Evolutionary conservation across 2,797 vertebrate species (phyloP).

Genomic region (Sebastes glaucus): DNA sequence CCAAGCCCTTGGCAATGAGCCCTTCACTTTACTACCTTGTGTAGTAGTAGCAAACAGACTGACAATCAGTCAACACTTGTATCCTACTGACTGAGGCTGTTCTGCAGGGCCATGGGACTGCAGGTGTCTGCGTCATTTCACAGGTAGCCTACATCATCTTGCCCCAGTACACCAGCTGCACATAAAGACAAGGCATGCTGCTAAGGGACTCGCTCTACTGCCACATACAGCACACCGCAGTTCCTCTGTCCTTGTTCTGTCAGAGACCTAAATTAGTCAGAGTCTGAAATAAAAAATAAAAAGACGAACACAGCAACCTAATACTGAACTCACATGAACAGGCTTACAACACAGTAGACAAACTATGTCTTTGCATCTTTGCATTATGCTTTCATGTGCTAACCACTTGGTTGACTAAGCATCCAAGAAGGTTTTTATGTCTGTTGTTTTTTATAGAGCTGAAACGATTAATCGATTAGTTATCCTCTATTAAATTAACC

Average conservation of each 20-base stretch:
- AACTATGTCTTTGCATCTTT: neutral
- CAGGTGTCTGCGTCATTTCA: conserved; percentile 38
- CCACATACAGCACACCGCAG: neutral
- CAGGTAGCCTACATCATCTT: conserved; percentile 37
- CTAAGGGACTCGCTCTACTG: conserved; percentile 40
- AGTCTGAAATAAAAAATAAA: neutral
- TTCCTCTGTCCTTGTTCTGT: conserved; percentile 40
- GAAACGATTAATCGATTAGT: too few relatives aligned
- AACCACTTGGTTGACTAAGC: too few relatives aligned
- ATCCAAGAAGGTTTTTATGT: too few relatives aligned
- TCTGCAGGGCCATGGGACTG: conserved; percentile 17
- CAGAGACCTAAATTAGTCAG: conserved; percentile 2
- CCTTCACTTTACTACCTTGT: neutral
- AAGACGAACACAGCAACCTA: neutral
- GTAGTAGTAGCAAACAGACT: neutral
- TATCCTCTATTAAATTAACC: too few relatives aligned
- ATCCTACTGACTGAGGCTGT: neutral
- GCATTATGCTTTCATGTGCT: too few relatives aligned
- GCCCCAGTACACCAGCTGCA: conserved; percentile 42
- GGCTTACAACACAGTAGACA: neutral
- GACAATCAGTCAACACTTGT: neutral
- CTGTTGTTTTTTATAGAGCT: too few relatives aligned
- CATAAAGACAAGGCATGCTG: conserved; percentile 18
- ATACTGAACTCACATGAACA: neutral
- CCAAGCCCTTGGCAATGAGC: conserved; percentile 35